Evolutionary conservation across 2,888 invertebrate genomes (phyloP), one percentile per base, ranked within the genome.

Genomic region (Eilema sororculum): DNA sequence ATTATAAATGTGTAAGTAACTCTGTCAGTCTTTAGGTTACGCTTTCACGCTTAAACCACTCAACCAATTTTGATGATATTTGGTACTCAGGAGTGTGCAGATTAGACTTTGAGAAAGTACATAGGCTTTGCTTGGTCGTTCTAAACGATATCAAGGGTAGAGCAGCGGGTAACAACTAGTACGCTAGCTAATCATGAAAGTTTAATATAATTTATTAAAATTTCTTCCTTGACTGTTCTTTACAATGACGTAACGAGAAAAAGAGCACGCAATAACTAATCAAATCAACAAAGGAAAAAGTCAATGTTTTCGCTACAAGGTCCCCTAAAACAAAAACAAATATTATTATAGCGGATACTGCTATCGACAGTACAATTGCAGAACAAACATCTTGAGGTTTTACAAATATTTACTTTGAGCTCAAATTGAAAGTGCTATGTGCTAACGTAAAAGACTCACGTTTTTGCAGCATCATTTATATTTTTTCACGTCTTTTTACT

Each of bases 341-440:
- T 61, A n/a, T n/a, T 61, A 20, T 61, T 22, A 33, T 30, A 33
- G 37, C n/a, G 2, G 30, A 33, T 61, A n/a, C 25, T 58, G 57
- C 57, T 16, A 58, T 22, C 25, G 57, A 58, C 24, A 57, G 25
- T 58, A 24, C 57, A 24, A 16, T 24, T 58, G 25, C 57, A 58
- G 57, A 13, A 25, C 24, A 58, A 58, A 58, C 57, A 58, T 58
- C 24, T 58, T 25, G 57, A 24, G 52, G 57, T 25, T 25, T 24
- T 25, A 24, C 57, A 58, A 58, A 58, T 58, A 58, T 58, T 58
- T 57, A 20, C 46, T 46, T 46, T 52, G 52, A 52, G 8, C 52
- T 20, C 52, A 52, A 52, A 52, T 52, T 52, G 52, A 52, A 52
- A 52, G 52, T 52, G 52, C 20, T 52, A 52, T 52, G 52, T n/a